Conservation (phyloP, 2,888 invertebrate genomes). For the Nomada hirtipes region DNA sequence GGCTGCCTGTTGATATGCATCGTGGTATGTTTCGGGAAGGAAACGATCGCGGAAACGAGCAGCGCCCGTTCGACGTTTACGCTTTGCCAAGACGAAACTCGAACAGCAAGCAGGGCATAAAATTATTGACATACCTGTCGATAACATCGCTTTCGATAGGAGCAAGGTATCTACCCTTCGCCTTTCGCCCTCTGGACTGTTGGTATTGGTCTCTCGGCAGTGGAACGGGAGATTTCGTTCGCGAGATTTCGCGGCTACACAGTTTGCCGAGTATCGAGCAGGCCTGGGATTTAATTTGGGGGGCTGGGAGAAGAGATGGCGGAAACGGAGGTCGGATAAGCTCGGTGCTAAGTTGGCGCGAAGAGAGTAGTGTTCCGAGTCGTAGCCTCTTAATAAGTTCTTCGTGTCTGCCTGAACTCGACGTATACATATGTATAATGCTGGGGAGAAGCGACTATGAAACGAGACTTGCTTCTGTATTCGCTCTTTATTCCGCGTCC, state of each 20-base stretch:
- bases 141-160: constrained; percentile 50
- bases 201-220: background rate
- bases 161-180: background rate
- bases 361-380: constrained; percentile 44
- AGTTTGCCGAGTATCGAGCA: constrained; percentile 9
- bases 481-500: constrained; percentile 5
- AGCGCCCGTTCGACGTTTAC: constrained; percentile 6
- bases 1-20: constrained; percentile 30
- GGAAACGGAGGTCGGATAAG: constrained; percentile 24
- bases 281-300: constrained; percentile 55
- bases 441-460: background rate
- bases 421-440: background rate
- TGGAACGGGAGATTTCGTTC: constrained; percentile 28
- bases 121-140: constrained; percentile 66
- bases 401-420: constrained; percentile 32
- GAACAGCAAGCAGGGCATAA: constrained; percentile 26
- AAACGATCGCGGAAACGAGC: constrained; percentile 27
- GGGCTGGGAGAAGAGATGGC: constrained; percentile 10
- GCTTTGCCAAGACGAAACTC: constrained; percentile 10
- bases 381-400: constrained; percentile 53
- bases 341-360: constrained; percentile 26
- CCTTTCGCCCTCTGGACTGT: background rate
- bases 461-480: constrained; percentile 9
- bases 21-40: constrained; percentile 51
- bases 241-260: constrained; percentile 28